Conservation (phyloP, 2,888 invertebrate species). For the Cheilosia urbana region DNA sequence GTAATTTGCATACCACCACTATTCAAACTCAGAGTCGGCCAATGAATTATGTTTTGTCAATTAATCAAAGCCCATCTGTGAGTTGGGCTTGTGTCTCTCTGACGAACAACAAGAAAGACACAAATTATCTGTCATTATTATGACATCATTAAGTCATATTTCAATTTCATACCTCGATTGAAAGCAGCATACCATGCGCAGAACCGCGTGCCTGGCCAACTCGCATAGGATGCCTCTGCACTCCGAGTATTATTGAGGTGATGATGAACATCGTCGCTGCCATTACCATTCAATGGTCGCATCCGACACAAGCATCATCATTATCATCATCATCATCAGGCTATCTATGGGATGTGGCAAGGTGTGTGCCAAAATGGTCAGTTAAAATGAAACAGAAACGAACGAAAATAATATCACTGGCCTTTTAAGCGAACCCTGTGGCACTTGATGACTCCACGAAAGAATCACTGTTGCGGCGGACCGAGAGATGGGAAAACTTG, state of each 20-base stretch:
- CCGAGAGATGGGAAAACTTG: conserved; percentile 43
- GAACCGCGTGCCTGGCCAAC: conserved; percentile 61
- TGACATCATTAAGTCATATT: conserved; percentile 76
- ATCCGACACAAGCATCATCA: conserved; percentile 57
- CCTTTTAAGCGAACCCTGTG: conserved; percentile 72
- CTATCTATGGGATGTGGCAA: conserved; percentile 56
- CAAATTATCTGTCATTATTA: conserved; percentile 73
- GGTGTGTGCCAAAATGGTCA: conserved; percentile 71
- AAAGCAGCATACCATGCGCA: conserved; percentile 47
- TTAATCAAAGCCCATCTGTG: conserved; percentile 61
- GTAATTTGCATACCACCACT: conserved; percentile 67
- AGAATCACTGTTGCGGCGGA: not conserved
- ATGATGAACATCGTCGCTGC: conserved; percentile 67
- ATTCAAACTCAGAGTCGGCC: conserved; percentile 2
- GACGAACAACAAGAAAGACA: conserved; percentile 61
- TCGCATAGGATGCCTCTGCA: conserved; percentile 27
- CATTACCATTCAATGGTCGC: conserved; percentile 54
- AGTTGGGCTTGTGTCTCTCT: conserved; percentile 3
- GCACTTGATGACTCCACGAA: conserved; percentile 65
- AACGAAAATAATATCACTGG: conserved; percentile 69
- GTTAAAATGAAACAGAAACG: conserved; percentile 53
- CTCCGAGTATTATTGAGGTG: conserved; percentile 17
- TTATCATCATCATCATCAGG: conserved; percentile 60
- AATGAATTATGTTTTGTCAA: conserved; percentile 70
- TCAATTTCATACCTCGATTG: conserved; percentile 73